Conservation (phyloP, 2,113 vertebrate genomes). For the Zosterops japonicus region DNA sequence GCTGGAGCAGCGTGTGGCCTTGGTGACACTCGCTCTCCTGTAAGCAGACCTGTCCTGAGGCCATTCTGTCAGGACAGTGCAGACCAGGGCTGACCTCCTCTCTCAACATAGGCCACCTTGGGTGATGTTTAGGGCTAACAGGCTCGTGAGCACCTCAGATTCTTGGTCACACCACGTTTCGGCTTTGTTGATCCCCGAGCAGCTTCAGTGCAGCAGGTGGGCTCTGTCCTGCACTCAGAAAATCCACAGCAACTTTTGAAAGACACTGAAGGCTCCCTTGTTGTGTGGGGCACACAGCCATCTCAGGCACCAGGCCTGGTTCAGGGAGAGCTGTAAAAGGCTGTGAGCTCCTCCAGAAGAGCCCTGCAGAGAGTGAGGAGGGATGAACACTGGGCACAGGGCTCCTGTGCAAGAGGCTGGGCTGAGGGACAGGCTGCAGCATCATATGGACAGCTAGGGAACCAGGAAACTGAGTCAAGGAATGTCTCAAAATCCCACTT, state of each 20-base stretch:
- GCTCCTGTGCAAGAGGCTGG: neutral
- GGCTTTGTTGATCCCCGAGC: fast-evolving
- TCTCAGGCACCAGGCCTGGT: neutral
- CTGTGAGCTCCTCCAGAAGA: neutral
- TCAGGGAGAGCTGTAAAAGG: neutral
- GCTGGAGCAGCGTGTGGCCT: neutral
- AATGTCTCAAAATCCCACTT: neutral
- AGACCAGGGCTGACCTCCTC: neutral
- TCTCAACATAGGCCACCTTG: neutral
- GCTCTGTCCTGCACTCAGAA: neutral
- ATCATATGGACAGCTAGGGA: neutral
- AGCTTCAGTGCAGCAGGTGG: neutral
- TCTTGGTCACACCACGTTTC: fast-evolving
- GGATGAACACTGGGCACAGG: neutral
- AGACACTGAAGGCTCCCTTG: neutral
- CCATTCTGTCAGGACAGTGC: neutral
- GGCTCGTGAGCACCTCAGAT: fast-evolving
- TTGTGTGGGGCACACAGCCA: fast-evolving
- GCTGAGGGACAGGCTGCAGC: neutral
- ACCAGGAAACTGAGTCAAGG: neutral
- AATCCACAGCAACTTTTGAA: neutral
- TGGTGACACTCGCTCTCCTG: fast-evolving
- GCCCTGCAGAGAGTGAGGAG: neutral
- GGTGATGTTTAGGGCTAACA: neutral
- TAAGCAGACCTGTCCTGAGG: fast-evolving